phyloP scores from a whole-genome alignment of 2,888 invertebrate genomes.

The Drosophila cyrtoloma region DNA sequence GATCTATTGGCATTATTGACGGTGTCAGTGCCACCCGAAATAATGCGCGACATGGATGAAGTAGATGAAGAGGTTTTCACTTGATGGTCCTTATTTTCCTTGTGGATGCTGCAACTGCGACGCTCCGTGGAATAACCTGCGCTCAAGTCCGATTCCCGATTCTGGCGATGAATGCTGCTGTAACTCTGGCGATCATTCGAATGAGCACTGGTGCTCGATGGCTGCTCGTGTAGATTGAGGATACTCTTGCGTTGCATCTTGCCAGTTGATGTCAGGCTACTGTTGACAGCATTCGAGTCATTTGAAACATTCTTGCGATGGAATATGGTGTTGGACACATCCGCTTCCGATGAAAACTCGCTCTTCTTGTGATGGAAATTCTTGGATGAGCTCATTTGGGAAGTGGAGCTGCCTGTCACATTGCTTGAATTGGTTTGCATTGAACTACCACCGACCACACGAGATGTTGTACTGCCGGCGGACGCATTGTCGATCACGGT shows the following conservation, averaged over 20 bases:
- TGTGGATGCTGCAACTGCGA: constrained; percentile 67
- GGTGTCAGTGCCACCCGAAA: constrained; percentile 47
- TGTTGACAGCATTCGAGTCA: constrained; percentile 75
- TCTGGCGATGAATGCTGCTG: constrained; percentile 91
- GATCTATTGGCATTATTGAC: constrained; percentile 35
- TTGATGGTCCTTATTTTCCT: constrained; percentile 67
- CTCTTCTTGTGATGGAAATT: constrained; percentile 90
- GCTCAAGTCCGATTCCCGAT: constrained; percentile 86
- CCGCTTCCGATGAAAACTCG: constrained; percentile 90
- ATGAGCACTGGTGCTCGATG: constrained; percentile 88
- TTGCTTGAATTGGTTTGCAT: constrained; percentile 23
- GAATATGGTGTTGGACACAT: constrained; percentile 91
- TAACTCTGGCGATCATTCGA: constrained; percentile 91
- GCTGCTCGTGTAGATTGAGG: constrained; percentile 91
- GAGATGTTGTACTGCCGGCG: constrained; percentile 23
- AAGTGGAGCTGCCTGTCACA: constrained; percentile 42
- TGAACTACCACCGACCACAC: constrained; percentile 26
- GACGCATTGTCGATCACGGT: constrained; percentile 18
- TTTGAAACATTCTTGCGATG: constrained; percentile 87
- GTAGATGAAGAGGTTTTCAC: constrained; percentile 51
- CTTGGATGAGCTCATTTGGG: constrained; percentile 68
- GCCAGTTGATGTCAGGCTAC: constrained; percentile 86
- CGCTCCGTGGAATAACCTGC: constrained; percentile 60
- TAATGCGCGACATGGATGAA: constrained; percentile 64
- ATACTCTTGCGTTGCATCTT: constrained; percentile 93